Percentiles rank a stretch among this genome's conserved stretches.
These are phyloP conservation scores for Drosophila basisetae DNA, from an alignment of 2,888 invertebrate genomes.

Conservation along the genomic window DNA sequence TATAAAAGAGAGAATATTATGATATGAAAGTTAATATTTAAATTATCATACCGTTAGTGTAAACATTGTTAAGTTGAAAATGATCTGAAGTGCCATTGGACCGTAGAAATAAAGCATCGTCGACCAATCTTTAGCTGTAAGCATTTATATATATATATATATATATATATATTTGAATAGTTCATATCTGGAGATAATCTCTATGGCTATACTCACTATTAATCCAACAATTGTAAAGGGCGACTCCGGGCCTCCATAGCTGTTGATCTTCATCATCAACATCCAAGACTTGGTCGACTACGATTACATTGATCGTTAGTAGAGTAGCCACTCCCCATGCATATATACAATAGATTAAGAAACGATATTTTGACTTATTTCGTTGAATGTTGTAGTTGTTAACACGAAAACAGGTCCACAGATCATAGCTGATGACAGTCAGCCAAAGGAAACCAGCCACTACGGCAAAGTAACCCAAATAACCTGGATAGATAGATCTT, in stretches of 20 bases:
- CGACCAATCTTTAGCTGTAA: slow-evolving; percentile 70
- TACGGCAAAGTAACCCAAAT: slow-evolving; percentile 88
- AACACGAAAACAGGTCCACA: slow-evolving; percentile 87
- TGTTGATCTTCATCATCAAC: neutral
- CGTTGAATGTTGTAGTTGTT: slow-evolving; percentile 47
- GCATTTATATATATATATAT: neutral
- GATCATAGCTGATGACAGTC: slow-evolving; percentile 93
- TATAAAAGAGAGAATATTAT: neutral
- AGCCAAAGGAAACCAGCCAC: slow-evolving; percentile 94
- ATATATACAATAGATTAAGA: slow-evolving; percentile 74
- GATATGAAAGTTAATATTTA: neutral
- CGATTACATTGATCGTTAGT: slow-evolving; percentile 59
- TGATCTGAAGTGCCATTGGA: slow-evolving; percentile 76
- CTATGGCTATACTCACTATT: slow-evolving; percentile 84
- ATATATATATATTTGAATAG: neutral
- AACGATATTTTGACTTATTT: slow-evolving; percentile 57
- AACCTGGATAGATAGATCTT: slow-evolving; percentile 56
- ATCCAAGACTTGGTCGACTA: slow-evolving; percentile 74
- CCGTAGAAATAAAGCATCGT: slow-evolving; percentile 80
- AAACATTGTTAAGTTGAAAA: slow-evolving; percentile 80
- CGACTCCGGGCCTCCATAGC: slow-evolving; percentile 86
- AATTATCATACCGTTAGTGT: slow-evolving; percentile 61
- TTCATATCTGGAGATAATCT: neutral
- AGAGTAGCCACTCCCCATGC: slow-evolving; percentile 80
- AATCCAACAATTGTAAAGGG: slow-evolving; percentile 87